phyloP scores from a whole-genome alignment of 1,140 invertebrate genomes.

The Trichonephila clavipes region DNA sequence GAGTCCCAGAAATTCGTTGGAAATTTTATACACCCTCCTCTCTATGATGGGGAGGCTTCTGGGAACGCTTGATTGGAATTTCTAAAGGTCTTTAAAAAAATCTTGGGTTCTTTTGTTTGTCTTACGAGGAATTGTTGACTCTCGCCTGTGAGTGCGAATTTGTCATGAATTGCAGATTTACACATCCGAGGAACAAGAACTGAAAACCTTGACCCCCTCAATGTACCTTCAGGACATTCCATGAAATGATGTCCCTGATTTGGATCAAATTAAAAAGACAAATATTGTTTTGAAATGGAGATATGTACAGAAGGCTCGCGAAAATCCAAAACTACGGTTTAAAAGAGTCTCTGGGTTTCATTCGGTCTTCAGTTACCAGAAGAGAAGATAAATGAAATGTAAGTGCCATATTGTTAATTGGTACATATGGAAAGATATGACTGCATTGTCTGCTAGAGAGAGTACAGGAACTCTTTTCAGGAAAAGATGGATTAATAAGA shows the following conservation, averaged over 20 bases:
- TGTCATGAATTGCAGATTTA: conserved; percentile 57
- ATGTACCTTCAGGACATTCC: conserved; percentile 11
- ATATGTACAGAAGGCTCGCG: not conserved
- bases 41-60: not conserved
- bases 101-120: not conserved
- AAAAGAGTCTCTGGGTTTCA: conserved; percentile 52
- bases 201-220: not conserved
- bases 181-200: not conserved
- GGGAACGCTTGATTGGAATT: too few relatives aligned
- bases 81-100: not conserved
- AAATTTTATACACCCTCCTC: not conserved
- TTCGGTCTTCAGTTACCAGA: conserved; percentile 44
- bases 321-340: too few relatives aligned
- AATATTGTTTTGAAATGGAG: conserved; percentile 32
- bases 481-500: not conserved
- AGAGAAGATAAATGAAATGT: conserved; percentile 15
- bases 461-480: not conserved
- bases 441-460: not conserved
- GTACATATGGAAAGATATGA: not conserved
- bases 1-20: not conserved
- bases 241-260: conserved; percentile 22
- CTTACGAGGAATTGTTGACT: conserved; percentile 21
- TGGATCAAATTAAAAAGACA: conserved; percentile 16
- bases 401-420: not conserved
- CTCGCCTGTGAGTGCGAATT: conserved; percentile 45